A percentile compares a stretch with the other conserved stretches of the same genome.
phyloP scores from a whole-genome alignment of 2,797 vertebrate species.

The Falco rusticolus region DNA sequence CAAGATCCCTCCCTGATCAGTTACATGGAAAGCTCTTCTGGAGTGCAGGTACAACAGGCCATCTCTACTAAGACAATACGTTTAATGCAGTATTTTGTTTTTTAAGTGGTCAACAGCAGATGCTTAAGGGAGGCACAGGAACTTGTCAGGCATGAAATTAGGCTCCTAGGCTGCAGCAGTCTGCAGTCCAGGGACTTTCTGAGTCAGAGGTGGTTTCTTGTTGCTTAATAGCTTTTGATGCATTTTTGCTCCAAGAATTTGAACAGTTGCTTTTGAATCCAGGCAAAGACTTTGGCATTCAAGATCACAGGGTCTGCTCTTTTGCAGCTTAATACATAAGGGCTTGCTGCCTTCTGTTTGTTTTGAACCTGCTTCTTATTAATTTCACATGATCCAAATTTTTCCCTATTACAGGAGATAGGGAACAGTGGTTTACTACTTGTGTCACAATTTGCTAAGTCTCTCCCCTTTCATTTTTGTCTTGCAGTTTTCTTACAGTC shows the following conservation, averaged over 20 bases:
- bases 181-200: background rate
- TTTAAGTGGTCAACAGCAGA: background rate
- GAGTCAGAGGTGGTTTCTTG: background rate
- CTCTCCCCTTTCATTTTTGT: background rate
- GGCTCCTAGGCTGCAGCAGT: background rate
- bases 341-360: background rate
- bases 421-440: background rate
- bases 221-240: background rate
- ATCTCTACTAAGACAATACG: background rate
- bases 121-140: background rate
- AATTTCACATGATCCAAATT: background rate
- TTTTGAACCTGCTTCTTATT: background rate
- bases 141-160: background rate
- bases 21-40: background rate
- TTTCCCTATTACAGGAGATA: background rate
- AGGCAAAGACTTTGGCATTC: background rate
- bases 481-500: background rate
- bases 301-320: background rate
- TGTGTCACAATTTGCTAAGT: background rate
- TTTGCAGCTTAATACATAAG: background rate
- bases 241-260: background rate
- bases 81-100: background rate
- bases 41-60: too few relatives aligned
- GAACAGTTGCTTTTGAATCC: background rate
- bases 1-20: accelerated